Conservation (phyloP, 2,888 invertebrate species). For the Trilocha varians region DNA sequence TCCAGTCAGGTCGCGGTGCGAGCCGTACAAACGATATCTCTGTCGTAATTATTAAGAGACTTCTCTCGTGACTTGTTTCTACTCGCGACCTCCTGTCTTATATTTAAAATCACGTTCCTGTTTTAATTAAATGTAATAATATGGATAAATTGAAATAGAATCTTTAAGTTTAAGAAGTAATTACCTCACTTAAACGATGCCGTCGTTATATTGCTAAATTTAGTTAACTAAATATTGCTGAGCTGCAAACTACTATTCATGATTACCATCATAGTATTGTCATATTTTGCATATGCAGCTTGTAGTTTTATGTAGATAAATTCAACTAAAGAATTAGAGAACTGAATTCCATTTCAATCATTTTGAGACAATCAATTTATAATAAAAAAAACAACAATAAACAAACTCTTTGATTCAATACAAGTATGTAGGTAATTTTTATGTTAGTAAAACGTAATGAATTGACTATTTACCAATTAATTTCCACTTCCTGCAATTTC, state of each 20-base stretch:
- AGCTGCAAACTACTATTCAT: too few relatives aligned
- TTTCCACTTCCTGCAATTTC: conserved; percentile 12
- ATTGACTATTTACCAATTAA: conserved; percentile 9
- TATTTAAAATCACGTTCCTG: neutral
- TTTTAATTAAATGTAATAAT: neutral
- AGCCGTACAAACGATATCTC: conserved; percentile 13
- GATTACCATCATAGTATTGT: too few relatives aligned
- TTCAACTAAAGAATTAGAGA: too few relatives aligned
- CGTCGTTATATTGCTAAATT: too few relatives aligned
- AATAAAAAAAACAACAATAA: neutral
- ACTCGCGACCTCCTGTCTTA: neutral
- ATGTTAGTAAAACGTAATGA: conserved; percentile 3
- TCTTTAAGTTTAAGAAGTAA: too few relatives aligned
- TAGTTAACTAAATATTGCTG: too few relatives aligned
- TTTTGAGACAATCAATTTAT: too few relatives aligned
- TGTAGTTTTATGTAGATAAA: too few relatives aligned
- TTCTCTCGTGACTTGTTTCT: conserved; percentile 22
- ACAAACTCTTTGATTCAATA: neutral
- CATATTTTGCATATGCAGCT: too few relatives aligned
- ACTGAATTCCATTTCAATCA: too few relatives aligned
- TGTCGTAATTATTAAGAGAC: conserved; percentile 20
- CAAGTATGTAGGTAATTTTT: conserved; percentile 5
- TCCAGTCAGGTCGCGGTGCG: conserved; percentile 16
- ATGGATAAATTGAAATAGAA: neutral
- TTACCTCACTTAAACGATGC: too few relatives aligned